Base-by-base conservation (phyloP, 2,113 vertebrate genomes). In the Urocolius indicus region DNA sequence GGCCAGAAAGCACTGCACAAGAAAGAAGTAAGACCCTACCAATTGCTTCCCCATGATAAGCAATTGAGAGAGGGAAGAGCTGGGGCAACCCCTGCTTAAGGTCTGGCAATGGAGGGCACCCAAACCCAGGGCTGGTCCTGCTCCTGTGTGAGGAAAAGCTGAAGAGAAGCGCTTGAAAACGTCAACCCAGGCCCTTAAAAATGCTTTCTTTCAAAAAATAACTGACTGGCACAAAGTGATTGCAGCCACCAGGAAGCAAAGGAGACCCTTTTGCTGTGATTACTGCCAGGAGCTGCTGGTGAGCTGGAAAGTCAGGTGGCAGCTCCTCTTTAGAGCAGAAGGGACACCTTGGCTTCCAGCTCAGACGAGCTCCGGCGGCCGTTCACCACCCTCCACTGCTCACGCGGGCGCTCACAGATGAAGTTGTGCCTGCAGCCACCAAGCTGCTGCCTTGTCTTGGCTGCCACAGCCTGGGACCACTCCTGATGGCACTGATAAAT, bases 111-210 rank as follows among this genome's bases (percentile, higher is more conserved):
- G 11, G 19, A 84, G 12, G 38, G 10, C 38, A 49, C 36, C 8
- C 10, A 2, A 78, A 58, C 2, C 24, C 3, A 1, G 7, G 21
- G 12, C 41, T 46, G 29, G 13, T 48, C n/a, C 12, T 16, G 1
- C 19, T 61, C 18, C 51, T 1, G 1, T 0, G 1, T 1, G 1
- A 29, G 29, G 38, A 1, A 18, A 72, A 71, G 65, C 30, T 1
- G 2, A 66, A 22, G 65, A 71, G n/a, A 51, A 6, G 59, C 59
- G 3, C 65, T 9, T 16, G 16, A 15, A 75, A 62, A 58, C 0
- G 1, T 6, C 22, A 93, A 66, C 15, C 29, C 55, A n/a, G 17
- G 22, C 51, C 26, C 57, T n/a, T 23, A 18, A 2, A 2, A 41
- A 4, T 0, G 0, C 16, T 24, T 22, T 5, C 38, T 29, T 62